Conservation (phyloP, 2,888 invertebrate genomes). For the Euproctis similis region DNA sequence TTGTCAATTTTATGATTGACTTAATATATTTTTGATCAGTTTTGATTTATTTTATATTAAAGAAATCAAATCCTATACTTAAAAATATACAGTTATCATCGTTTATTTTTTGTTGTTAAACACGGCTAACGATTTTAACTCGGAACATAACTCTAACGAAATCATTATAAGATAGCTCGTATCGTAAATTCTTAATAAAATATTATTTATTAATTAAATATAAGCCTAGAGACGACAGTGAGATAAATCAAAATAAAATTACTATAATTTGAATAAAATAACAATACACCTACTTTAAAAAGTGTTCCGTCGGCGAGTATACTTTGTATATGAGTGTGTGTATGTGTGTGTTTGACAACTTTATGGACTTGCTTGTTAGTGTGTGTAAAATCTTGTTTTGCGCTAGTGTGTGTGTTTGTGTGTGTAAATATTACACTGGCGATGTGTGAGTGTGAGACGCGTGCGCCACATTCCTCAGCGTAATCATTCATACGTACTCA, state of each 20-base stretch:
- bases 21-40: too few species aligned
- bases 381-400: conserved; percentile 51
- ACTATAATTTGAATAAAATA: conserved; percentile 31
- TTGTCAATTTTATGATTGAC: too few species aligned
- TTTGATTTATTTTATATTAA: too few species aligned
- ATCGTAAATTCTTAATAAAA: conserved; percentile 5
- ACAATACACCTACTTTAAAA: conserved; percentile 29
- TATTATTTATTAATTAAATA: conserved; percentile 17
- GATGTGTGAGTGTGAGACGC: conserved; percentile 43
- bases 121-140: conserved; percentile 4
- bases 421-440: conserved; percentile 24
- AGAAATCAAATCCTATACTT: too few species aligned
- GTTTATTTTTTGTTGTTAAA: too few species aligned
- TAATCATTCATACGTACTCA: conserved; percentile 61
- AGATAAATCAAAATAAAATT: conserved; percentile 30
- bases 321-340: conserved; percentile 34
- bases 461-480: conserved; percentile 66
- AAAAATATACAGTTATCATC: too few species aligned
- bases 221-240: conserved; percentile 11
- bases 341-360: conserved; percentile 33
- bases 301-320: conserved; percentile 36
- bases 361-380: conserved; percentile 20
- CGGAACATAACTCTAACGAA: conserved; percentile 6
- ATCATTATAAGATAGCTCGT: conserved; percentile 4
- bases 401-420: conserved; percentile 26